Evolutionary conservation across 37 sponge, comb jelly and placozoan genomes (phyloP).

Genomic region (Oopsacas minuta): DNA sequence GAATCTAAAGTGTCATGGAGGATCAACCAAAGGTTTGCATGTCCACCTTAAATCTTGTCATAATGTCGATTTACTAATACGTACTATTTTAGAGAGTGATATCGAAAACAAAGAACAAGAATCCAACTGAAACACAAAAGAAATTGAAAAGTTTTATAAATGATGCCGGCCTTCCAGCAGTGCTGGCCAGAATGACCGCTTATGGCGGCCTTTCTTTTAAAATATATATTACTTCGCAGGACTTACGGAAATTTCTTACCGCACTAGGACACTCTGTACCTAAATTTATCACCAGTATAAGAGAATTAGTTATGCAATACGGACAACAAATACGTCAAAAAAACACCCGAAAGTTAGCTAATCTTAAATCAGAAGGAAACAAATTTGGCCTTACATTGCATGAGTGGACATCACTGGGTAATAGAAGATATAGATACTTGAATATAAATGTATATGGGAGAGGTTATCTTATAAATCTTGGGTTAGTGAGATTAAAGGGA

Average conservation of each 20-base stretch:
- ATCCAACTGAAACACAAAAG: background rate
- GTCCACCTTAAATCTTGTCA: background rate
- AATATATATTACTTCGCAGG: background rate
- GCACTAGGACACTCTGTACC: background rate
- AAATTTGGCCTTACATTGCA: background rate
- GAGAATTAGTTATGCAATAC: background rate
- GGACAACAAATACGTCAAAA: background rate
- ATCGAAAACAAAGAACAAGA: background rate
- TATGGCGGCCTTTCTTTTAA: background rate
- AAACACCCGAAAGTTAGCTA: background rate
- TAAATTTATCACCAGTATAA: background rate
- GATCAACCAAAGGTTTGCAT: background rate
- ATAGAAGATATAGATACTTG: background rate
- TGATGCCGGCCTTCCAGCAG: background rate
- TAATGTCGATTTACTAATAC: background rate
- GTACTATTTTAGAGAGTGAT: background rate
- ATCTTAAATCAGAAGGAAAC: no score
- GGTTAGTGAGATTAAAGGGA: background rate
- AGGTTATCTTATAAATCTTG: no score
- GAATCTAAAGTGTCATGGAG: background rate
- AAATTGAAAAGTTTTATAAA: background rate
- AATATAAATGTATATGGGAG: background rate
- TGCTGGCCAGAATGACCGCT: background rate
- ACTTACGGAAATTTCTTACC: background rate
- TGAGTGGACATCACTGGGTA: background rate